Percentiles rank a stretch among this genome's conserved stretches.
These are phyloP conservation scores for Phragmatobia fuliginosa DNA, from an alignment of 2,888 invertebrate genomes.

Conservation along the genomic window DNA sequence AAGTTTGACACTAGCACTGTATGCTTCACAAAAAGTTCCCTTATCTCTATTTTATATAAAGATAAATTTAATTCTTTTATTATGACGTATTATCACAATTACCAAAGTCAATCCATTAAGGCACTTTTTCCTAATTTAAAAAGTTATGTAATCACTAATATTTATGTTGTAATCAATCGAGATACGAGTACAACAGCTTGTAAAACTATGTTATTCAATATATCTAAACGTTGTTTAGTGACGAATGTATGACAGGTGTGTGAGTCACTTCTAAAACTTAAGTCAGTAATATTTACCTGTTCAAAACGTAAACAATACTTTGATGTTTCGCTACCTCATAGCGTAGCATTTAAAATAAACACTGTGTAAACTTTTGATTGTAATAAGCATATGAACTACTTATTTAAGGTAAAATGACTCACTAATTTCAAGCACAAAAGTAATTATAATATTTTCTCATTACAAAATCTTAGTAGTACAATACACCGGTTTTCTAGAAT, in stretches of 20 bases:
- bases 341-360: background rate
- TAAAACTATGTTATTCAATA: background rate
- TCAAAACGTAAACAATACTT: constrained; percentile 3
- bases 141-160: too few relatives aligned
- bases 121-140: too few relatives aligned
- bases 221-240: background rate
- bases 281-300: constrained; percentile 9
- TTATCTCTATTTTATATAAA: background rate
- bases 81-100: background rate
- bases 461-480: constrained; percentile 16
- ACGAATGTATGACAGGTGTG: background rate
- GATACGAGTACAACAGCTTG: background rate
- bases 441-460: constrained; percentile 5
- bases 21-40: background rate
- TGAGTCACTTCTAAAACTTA: constrained; percentile 3
- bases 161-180: background rate
- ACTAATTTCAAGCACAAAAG: constrained; percentile 5
- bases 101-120: background rate
- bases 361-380: background rate
- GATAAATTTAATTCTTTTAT: background rate
- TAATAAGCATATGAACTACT: constrained; percentile 1
- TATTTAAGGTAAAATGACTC: background rate
- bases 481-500: constrained; percentile 20
- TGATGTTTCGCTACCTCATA: background rate
- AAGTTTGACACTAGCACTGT: background rate